A percentile compares a stretch with the other conserved stretches of the same genome.
Conservation (phyloP, 2,797 vertebrate genomes). For the Selene dorsalis region DNA sequence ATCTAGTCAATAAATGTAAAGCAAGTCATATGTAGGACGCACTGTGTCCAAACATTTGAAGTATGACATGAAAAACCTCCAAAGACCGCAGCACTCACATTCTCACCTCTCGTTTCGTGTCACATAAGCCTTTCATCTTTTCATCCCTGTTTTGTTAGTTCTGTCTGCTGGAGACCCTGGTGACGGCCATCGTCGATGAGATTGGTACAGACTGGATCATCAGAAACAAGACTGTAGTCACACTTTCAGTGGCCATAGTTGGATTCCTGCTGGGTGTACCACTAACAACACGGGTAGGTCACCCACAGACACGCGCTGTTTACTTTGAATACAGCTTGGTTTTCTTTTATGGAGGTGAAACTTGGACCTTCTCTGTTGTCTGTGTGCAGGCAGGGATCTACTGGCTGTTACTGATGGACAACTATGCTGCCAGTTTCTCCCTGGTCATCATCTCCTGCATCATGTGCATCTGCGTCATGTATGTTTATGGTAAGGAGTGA, state of each 20-base stretch:
- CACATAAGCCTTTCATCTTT: neutral
- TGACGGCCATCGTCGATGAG: constrained; percentile 96
- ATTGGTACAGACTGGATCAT: constrained; percentile 98
- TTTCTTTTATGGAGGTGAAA: neutral
- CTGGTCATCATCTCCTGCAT: constrained; percentile 98
- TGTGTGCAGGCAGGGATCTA: constrained; percentile 94
- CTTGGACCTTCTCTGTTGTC: constrained; percentile 29
- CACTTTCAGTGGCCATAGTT: constrained; percentile 88
- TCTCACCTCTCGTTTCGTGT: neutral
- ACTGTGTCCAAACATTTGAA: neutral
- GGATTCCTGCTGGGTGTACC: constrained; percentile 96
- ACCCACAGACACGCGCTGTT: neutral
- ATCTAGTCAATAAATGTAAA: too few relatives aligned
- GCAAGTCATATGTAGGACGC: neutral
- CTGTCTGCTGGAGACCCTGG: constrained; percentile 96
- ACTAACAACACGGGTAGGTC: constrained; percentile 90
- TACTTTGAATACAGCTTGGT: neutral
- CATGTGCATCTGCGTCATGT: constrained; percentile 98
- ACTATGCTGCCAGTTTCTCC: constrained; percentile 98
- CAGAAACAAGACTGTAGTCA: constrained; percentile 92
- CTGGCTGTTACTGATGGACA: constrained; percentile 98
- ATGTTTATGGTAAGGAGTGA: constrained; percentile 92
- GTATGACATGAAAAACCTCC: neutral
- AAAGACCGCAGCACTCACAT: too few relatives aligned
- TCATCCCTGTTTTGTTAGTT: constrained; percentile 81